Evolutionary conservation across 1,140 invertebrate genomes (phyloP).

Genomic region (Propsilocerus akamusi): DNA sequence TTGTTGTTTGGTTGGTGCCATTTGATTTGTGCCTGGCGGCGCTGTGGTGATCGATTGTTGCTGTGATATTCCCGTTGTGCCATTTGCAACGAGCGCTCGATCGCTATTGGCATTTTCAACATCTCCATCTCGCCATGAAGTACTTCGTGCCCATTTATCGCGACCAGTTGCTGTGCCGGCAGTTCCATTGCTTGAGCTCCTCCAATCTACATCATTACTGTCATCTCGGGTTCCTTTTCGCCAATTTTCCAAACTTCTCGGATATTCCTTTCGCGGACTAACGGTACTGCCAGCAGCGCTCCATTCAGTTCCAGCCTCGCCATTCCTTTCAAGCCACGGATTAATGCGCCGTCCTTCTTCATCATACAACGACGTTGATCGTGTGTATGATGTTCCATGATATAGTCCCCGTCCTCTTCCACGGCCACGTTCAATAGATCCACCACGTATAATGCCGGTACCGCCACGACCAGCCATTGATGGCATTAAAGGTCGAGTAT

Average conservation of each 20-base stretch:
- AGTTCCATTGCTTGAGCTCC: conserved; percentile 19
- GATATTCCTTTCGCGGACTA: conserved; percentile 39
- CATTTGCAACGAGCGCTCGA: conserved; percentile 11
- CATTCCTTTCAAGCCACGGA: conserved; percentile 44
- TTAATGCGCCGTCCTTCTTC: conserved; percentile 12
- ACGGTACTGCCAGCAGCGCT: conserved; percentile 28
- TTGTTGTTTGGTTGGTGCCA: neutral
- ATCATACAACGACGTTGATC: conserved; percentile 17
- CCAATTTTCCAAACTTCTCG: conserved; percentile 38
- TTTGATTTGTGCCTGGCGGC: neutral
- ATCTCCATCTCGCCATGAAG: conserved; percentile 48
- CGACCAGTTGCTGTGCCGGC: conserved; percentile 12
- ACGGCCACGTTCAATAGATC: conserved; percentile 26
- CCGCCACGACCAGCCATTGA: conserved; percentile 33
- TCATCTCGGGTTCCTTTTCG: conserved; percentile 30
- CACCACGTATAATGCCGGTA: conserved; percentile 30
- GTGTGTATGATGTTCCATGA: conserved; percentile 16
- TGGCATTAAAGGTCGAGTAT: conserved; percentile 23
- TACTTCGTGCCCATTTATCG: conserved; percentile 32
- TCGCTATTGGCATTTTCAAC: conserved; percentile 15
- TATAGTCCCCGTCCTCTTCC: conserved; percentile 17
- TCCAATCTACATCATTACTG: conserved; percentile 43
- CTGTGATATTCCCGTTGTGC: conserved; percentile 9
- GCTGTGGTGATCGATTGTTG: neutral
- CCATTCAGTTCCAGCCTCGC: conserved; percentile 37